Conservation (phyloP, 37 sponge, comb jelly and placozoan genomes). For the Mnemiopsis leidyi region DNA sequence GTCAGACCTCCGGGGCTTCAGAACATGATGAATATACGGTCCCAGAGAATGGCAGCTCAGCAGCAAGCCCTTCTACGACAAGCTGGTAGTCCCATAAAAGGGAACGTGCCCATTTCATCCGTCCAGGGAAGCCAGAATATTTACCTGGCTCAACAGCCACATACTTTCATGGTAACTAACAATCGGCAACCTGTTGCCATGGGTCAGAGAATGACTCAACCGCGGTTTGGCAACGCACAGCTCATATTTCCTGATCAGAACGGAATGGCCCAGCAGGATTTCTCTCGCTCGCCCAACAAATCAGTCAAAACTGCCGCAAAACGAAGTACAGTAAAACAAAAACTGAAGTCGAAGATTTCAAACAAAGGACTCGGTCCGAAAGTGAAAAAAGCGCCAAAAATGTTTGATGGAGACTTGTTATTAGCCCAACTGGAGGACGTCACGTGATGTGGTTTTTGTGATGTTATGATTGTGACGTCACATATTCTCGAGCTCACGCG, state of each 20-base stretch:
- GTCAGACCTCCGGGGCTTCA: not conserved
- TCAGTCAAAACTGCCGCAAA: not conserved
- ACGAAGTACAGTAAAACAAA: not conserved
- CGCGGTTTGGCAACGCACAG: not conserved
- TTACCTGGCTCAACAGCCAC: not conserved
- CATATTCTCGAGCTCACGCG: not conserved
- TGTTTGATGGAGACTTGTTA: conserved; percentile 39
- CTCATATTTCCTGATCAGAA: not conserved
- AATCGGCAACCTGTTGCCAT: conserved; percentile 1
- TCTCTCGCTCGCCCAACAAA: not conserved
- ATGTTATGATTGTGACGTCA: not conserved
- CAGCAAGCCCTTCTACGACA: conserved; percentile 30
- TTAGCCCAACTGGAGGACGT: conserved; percentile 41
- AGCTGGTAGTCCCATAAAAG: not conserved
- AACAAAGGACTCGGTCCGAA: not conserved
- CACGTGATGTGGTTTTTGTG: not conserved
- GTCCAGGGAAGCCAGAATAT: not conserved
- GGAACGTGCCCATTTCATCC: not conserved
- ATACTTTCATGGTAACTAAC: not conserved
- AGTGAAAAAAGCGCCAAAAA: not conserved
- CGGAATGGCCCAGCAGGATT: not conserved
- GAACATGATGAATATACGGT: not conserved
- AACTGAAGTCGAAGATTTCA: conserved; percentile 26
- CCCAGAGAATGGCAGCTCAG: not conserved
- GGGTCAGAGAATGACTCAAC: not conserved